These are phyloP conservation scores for Streptopelia turtur DNA, from an alignment of 2,797 vertebrate species.

Conservation along the genomic window DNA sequence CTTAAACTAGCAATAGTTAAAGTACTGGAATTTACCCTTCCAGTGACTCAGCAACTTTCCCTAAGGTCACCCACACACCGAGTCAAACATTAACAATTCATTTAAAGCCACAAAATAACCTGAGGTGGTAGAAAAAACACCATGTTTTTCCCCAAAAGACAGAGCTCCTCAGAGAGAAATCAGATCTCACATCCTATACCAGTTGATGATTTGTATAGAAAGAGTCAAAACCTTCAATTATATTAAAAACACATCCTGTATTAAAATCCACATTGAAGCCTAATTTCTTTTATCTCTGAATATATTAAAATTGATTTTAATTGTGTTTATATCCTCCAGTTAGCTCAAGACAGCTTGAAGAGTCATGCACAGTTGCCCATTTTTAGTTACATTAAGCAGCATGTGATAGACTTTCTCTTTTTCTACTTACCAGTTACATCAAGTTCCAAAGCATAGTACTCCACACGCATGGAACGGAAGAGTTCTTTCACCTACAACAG, in stretches of 20 bases:
- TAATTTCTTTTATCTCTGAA: background rate
- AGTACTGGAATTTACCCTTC: background rate
- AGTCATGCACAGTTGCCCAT: background rate
- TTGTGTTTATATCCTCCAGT: background rate
- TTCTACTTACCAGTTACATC: slow-evolving; percentile 88
- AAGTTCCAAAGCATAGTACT: slow-evolving; percentile 86
- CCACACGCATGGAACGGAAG: slow-evolving; percentile 85
- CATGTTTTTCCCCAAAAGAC: background rate
- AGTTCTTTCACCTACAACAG: slow-evolving; percentile 90
- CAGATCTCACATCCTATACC: background rate
- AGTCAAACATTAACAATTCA: slow-evolving; percentile 51
- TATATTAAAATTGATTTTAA: background rate
- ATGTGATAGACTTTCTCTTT: background rate
- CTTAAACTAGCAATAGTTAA: background rate
- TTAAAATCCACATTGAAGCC: background rate
- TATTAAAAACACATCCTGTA: background rate
- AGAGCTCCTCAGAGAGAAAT: background rate
- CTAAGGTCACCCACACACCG: background rate
- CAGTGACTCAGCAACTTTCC: slow-evolving; percentile 27
- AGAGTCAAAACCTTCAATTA: background rate
- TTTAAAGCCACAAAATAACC: background rate
- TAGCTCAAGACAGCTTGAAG: background rate
- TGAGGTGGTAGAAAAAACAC: background rate
- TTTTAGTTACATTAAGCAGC: background rate
- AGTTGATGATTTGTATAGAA: background rate